Conservation (phyloP, 2,113 vertebrate genomes). For the Puntigrus tetrazona region DNA sequence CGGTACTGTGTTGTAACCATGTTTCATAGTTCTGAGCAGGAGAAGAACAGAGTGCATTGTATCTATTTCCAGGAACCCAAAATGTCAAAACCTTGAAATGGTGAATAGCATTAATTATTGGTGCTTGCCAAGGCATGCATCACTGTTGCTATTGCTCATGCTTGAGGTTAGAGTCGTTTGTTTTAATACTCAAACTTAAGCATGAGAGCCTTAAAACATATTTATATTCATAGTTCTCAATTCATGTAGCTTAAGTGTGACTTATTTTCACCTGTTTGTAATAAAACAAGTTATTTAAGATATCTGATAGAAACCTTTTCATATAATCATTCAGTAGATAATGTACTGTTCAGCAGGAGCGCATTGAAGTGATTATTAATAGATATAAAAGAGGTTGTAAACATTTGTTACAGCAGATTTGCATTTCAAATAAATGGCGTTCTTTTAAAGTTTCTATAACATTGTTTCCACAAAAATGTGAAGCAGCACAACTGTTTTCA, state of each 20-base stretch:
- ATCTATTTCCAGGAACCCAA: slow-evolving; percentile 18
- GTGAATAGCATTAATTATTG: not conserved
- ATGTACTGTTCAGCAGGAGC: not conserved
- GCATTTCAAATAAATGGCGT: too few species aligned
- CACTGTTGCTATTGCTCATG: not conserved
- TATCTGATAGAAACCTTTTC: not conserved
- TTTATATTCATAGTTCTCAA: not conserved
- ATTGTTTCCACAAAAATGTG: too few species aligned
- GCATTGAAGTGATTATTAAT: not conserved
- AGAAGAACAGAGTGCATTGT: slow-evolving; percentile 13
- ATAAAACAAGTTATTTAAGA: not conserved
- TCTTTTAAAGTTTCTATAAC: too few species aligned
- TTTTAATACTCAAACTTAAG: not conserved
- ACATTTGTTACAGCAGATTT: too few species aligned
- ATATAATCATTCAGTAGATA: not conserved
- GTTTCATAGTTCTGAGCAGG: not conserved
- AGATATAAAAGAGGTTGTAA: too few species aligned
- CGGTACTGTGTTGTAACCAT: not conserved
- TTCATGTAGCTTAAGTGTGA: not conserved
- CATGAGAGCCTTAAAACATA: not conserved
- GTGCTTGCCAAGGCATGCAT: slow-evolving; percentile 3
- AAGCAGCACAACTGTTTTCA: too few species aligned
- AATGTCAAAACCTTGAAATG: slow-evolving; percentile 12
- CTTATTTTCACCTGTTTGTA: not conserved
- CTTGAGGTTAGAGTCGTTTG: slow-evolving; percentile 5